phyloP scores from a whole-genome alignment of 2,113 vertebrate genomes.

The Aix galericulata region DNA sequence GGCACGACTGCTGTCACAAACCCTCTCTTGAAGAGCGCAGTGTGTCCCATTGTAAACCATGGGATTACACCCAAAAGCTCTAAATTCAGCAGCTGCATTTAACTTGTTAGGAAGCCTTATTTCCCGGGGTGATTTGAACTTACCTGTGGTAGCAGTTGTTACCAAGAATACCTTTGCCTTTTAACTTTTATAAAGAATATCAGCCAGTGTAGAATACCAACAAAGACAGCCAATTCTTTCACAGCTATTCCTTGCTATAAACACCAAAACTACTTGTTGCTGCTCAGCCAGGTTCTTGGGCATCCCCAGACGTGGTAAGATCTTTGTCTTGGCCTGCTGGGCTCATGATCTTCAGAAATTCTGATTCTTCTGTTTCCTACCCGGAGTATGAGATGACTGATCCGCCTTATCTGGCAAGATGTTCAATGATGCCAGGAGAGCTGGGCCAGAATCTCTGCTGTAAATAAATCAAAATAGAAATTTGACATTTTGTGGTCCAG shows the following conservation, averaged over 20 bases:
- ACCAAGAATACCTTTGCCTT: not conserved
- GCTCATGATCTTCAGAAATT: not conserved
- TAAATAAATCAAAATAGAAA: not conserved
- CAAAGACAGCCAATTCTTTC: not conserved
- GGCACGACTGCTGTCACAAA: not conserved
- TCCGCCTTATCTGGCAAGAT: not conserved
- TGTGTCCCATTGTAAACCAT: not conserved
- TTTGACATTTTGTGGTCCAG: not conserved
- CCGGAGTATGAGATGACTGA: not conserved
- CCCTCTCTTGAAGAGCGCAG: not conserved
- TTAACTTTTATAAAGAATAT: not conserved
- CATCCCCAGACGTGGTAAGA: fast-evolving
- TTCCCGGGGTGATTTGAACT: not conserved
- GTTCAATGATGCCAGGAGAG: not conserved
- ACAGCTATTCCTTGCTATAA: not conserved
- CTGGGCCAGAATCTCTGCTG: not conserved
- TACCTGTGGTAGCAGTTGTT: fast-evolving
- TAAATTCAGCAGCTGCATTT: not conserved
- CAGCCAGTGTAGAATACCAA: not conserved
- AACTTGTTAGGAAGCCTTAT: not conserved
- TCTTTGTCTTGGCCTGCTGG: fast-evolving
- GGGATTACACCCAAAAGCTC: not conserved
- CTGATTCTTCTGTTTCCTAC: not conserved
- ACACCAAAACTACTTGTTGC: not conserved
- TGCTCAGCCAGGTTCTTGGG: not conserved